Evolutionary conservation across 2,888 invertebrate genomes (phyloP).

Genomic region (Sphaeridia pumilis): DNA sequence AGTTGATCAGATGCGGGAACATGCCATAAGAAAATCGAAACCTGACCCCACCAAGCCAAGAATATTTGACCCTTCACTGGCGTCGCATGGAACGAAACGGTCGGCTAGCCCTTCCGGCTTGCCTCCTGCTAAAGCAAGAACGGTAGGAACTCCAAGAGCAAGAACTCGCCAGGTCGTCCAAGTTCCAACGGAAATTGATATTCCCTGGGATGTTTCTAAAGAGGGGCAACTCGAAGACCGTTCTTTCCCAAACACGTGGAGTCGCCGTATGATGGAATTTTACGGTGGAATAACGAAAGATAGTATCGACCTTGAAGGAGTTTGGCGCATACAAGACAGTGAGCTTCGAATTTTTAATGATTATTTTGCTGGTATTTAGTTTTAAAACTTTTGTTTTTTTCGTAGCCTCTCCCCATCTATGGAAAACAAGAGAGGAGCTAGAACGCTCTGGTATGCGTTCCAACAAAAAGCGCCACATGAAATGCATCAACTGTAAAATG

Average conservation of each 20-base stretch:
- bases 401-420: neutral
- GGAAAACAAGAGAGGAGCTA: neutral
- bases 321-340: neutral
- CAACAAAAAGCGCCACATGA: neutral
- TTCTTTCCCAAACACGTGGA: constrained; percentile 3
- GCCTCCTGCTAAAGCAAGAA: neutral
- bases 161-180: neutral
- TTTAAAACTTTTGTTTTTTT: neutral
- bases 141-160: neutral
- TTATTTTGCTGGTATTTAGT: neutral
- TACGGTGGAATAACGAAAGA: neutral
- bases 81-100: neutral
- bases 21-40: neutral
- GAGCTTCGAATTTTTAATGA: neutral
- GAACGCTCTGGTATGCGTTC: neutral
- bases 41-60: too few relatives aligned
- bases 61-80: neutral
- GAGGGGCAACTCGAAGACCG: neutral
- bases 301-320: neutral
- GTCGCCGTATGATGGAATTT: neutral
- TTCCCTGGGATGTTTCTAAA: neutral
- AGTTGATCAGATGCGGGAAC: neutral
- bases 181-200: neutral
- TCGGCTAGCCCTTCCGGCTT: neutral
- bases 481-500: constrained; percentile 2